Percentiles rank a stretch among this genome's conserved stretches.
Evolutionary conservation across 2,888 invertebrate genomes (phyloP).

Genomic region (Cloeon dipterum): DNA sequence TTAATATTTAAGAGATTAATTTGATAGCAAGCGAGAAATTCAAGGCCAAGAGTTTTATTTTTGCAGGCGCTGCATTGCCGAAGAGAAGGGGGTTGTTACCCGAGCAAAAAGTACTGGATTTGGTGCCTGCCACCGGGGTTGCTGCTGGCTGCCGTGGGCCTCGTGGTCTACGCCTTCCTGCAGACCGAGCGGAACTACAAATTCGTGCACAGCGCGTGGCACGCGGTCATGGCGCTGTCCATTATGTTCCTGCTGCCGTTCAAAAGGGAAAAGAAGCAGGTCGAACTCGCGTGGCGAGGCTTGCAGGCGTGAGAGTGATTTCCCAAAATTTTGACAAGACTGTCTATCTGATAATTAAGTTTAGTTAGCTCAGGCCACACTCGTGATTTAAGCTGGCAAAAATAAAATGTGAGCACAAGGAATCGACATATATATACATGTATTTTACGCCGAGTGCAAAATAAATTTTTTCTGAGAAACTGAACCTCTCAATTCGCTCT

Average conservation of each 20-base stretch:
- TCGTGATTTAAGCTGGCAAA: no score
- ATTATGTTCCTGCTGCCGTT: conserved; percentile 28
- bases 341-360: no score
- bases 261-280: not conserved
- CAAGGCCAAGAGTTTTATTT: no score
- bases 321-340: no score
- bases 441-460: no score
- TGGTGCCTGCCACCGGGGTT: conserved; percentile 20
- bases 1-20: no score
- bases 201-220: conserved; percentile 35
- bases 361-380: no score
- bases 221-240: conserved; percentile 28
- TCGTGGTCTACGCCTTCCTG: conserved; percentile 27
- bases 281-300: not conserved
- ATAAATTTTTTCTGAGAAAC: no score
- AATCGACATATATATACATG: no score
- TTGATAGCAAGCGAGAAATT: no score
- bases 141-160: conserved; percentile 22
- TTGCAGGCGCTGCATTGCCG: not conserved
- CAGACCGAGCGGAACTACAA: conserved; percentile 34
- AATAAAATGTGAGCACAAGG: no score
- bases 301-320: not conserved
- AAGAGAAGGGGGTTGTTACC: not conserved
- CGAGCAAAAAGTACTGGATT: conserved; percentile 1
- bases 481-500: no score